A percentile compares a stretch with the other conserved stretches of the same genome.
These are phyloP conservation scores for Aix galericulata DNA, from an alignment of 2,113 vertebrate genomes.

Conservation along the genomic window DNA sequence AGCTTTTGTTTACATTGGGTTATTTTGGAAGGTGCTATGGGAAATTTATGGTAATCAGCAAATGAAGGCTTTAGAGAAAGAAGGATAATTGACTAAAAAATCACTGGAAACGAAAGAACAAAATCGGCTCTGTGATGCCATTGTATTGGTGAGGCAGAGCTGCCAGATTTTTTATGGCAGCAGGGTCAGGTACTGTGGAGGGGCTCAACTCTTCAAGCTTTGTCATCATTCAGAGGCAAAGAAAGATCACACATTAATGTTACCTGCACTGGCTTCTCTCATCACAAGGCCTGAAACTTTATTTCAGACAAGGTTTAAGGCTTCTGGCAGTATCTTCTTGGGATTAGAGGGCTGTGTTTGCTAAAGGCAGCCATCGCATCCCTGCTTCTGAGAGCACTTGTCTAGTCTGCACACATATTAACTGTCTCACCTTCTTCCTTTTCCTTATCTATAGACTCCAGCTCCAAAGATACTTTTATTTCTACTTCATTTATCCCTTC, in stretches of 20 bases:
- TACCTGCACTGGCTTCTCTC: background rate
- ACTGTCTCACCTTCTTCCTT: background rate
- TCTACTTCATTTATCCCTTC: background rate
- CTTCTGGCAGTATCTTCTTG: background rate
- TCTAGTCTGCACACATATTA: background rate
- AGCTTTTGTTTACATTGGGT: background rate
- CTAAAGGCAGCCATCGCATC: rapidly evolving
- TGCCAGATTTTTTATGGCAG: background rate
- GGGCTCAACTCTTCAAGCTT: background rate
- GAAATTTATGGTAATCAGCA: conserved; percentile 5
- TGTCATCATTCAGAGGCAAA: background rate
- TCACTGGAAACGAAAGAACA: background rate
- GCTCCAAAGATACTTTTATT: background rate
- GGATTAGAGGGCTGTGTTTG: background rate
- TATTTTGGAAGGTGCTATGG: conserved; percentile 14
- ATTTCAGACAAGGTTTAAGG: background rate
- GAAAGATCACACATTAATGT: background rate
- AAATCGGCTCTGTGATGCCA: background rate
- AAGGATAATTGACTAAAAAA: conserved; percentile 14
- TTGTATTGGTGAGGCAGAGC: background rate
- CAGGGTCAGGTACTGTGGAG: background rate
- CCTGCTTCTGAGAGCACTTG: background rate
- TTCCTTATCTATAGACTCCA: background rate
- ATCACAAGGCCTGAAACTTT: background rate
- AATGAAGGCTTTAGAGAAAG: background rate